Percentiles rank a stretch among this genome's conserved stretches.
phyloP scores from a whole-genome alignment of 2,113 vertebrate species.

The Hippocampus barbouri region DNA sequence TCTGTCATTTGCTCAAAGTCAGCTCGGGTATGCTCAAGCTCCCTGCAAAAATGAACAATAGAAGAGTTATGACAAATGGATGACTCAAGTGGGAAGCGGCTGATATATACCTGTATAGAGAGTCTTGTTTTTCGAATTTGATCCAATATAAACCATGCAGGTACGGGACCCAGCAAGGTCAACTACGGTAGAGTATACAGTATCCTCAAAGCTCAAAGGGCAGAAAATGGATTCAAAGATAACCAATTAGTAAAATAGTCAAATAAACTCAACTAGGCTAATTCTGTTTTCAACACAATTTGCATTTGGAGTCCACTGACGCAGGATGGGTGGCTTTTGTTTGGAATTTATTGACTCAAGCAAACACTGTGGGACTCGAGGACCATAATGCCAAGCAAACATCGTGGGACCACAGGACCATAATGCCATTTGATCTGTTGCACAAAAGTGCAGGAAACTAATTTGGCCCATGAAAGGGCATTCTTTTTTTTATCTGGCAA shows the following conservation, averaged over 20 bases:
- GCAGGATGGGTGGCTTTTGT: constrained; percentile 24
- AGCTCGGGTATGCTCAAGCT: too few species aligned
- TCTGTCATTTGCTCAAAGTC: too few species aligned
- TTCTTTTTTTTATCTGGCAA: constrained; percentile 9
- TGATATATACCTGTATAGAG: too few species aligned
- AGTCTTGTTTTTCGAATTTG: too few species aligned
- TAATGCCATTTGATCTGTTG: background rate
- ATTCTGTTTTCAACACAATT: constrained; percentile 50
- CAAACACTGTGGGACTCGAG: constrained; percentile 3
- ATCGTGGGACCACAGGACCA: background rate
- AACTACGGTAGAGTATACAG: too few species aligned
- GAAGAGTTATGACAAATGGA: too few species aligned
- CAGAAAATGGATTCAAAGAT: background rate
- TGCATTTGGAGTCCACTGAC: constrained; percentile 43
- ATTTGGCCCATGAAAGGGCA: constrained; percentile 5
- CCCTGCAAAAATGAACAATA: too few species aligned
- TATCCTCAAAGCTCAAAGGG: constrained; percentile 5
- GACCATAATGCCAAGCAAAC: too few species aligned
- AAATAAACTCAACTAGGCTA: constrained; percentile 31
- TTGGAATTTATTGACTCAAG: constrained; percentile 33
- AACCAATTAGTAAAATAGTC: constrained; percentile 26
- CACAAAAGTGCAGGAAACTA: background rate
- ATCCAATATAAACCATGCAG: too few species aligned
- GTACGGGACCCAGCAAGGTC: too few species aligned
- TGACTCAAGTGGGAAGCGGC: too few species aligned